A percentile compares a stretch with the other conserved stretches of the same genome.
phyloP scores from a whole-genome alignment of 2,888 invertebrate species.

The Drosophila mimica region DNA sequence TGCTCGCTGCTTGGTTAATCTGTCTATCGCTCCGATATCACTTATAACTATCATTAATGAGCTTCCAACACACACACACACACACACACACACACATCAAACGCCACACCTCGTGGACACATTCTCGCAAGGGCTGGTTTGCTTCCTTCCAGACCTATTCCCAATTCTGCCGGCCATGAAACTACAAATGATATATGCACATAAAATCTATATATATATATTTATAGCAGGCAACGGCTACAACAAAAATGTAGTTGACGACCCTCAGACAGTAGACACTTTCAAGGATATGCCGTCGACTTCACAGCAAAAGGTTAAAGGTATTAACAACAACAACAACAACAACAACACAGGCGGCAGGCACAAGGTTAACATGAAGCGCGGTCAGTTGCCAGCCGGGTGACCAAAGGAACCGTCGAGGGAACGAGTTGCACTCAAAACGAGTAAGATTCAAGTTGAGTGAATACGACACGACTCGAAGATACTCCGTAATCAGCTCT shows the following conservation, averaged over 20 bases:
- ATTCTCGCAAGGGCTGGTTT: slow-evolving; percentile 1
- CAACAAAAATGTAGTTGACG: slow-evolving; percentile 70
- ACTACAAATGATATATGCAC: slow-evolving; percentile 27
- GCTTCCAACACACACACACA: slow-evolving; percentile 21
- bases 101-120: slow-evolving; percentile 42
- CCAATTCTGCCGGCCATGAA: slow-evolving; percentile 51
- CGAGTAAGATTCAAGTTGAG: background rate
- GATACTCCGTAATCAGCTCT: background rate
- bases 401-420: slow-evolving; percentile 35
- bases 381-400: slow-evolving; percentile 46
- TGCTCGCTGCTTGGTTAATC: background rate
- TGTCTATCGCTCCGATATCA: slow-evolving; percentile 20
- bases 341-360: slow-evolving; percentile 27
- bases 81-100: slow-evolving; percentile 18
- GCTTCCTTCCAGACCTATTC: slow-evolving; percentile 27
- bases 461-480: background rate
- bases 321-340: slow-evolving; percentile 58
- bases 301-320: slow-evolving; percentile 74
- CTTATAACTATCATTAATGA: slow-evolving; percentile 58
- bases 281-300: slow-evolving; percentile 69
- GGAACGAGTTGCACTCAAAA: background rate
- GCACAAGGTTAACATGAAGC: slow-evolving; percentile 68
- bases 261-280: slow-evolving; percentile 79
- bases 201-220: slow-evolving; percentile 30
- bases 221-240: slow-evolving; percentile 17